Base-by-base conservation (phyloP, 2,113 vertebrate species). In the Lasiurus borealis region DNA sequence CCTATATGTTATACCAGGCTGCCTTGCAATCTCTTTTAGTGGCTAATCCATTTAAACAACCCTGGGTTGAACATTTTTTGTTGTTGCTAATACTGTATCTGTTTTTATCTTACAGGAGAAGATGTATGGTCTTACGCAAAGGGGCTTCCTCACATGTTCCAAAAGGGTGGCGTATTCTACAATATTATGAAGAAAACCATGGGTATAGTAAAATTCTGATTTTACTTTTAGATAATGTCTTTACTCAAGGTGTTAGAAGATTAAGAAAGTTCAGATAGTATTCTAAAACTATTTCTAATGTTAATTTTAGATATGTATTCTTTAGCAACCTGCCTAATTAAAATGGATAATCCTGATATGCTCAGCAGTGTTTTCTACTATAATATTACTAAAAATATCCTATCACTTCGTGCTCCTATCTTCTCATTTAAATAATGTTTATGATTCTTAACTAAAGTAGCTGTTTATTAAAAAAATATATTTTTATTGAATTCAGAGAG, bases 151-250 rank as follows among this genome's bases (percentile, higher is more conserved):
- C 99, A 99, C 84, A 97, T 99, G 94, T 99, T 99, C 98, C 99
- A 99, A 97, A 99, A 99, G 97, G 99, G 99, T 73, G 99, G 99
- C 29, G 99, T 99, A 57, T 99, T 99, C 98, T 99, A 99, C 98
- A 99, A 99, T 98, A 99, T 99, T 78, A 99, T 99, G 97, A 99
- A 99, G 99, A 99, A 99, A 98, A 99, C 99, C 96, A 99, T 99
- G 98, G 99, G 99, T 99, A 99, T 85, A 92, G 88, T 96, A 93
- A 93, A 92, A 97, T 92, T 96, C 36, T 95, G 69, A 88, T 66
- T 95, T 96, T 97, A 92, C 95, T 97, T 77, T 97, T 95, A 36
- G 57, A 91, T 92, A 93, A 52, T 91, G 62, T 90, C 48, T 97
- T 85, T 27, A 36, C 88, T 86, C n/a, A 71, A 96, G 85, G 14